Percentiles rank a stretch among this genome's conserved stretches.
Evolutionary conservation across 2,888 invertebrate species (phyloP).

Genomic region (Lamellibrachia satsuma): DNA sequence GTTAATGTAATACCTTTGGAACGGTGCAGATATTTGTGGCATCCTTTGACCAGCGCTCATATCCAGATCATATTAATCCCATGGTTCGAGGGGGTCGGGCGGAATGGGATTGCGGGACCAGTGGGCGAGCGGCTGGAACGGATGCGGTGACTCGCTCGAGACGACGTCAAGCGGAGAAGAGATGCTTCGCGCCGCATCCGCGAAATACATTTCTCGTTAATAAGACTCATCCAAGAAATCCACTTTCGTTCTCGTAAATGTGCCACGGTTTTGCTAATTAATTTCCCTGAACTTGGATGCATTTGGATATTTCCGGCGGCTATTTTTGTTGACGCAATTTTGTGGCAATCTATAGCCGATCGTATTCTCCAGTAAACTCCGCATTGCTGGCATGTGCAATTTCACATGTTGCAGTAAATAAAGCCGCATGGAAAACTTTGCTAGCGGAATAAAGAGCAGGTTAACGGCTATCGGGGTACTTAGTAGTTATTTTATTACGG

Average conservation of each 20-base stretch:
- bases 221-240: slow-evolving; percentile 5
- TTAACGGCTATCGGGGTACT: slow-evolving; percentile 3
- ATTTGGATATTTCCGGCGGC: not conserved
- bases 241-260: not conserved
- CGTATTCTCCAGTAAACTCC: not conserved
- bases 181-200: not conserved
- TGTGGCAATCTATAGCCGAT: not conserved
- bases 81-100: not conserved
- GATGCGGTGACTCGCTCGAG: not conserved
- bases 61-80: not conserved
- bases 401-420: slow-evolving; percentile 13
- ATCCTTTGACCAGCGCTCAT: slow-evolving; percentile 4
- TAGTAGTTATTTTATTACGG: not conserved
- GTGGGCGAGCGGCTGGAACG: not conserved
- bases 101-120: not conserved
- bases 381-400: not conserved
- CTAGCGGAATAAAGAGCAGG: not conserved
- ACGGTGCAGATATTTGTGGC: not conserved
- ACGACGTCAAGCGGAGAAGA: not conserved
- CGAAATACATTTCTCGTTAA: slow-evolving; percentile 5
- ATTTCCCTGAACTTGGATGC: not conserved
- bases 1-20: not conserved
- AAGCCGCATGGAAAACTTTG: not conserved
- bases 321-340: not conserved
- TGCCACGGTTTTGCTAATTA: not conserved